phyloP scores from a whole-genome alignment of 2,113 vertebrate species.

The Lagopus muta region DNA sequence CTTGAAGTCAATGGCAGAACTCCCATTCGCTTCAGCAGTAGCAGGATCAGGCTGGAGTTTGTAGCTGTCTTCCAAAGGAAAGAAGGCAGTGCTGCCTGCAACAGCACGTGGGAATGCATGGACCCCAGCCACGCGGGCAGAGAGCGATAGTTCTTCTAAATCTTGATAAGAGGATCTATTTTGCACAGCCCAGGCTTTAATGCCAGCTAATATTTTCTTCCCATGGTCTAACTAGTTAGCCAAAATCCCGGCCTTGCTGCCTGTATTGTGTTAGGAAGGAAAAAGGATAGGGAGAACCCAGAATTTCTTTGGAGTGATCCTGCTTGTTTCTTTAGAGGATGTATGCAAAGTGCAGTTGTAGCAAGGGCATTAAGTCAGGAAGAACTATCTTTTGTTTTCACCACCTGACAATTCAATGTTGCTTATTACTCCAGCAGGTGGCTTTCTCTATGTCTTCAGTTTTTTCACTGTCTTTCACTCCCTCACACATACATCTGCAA shows the following conservation, averaged over 20 bases:
- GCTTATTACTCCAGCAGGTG: not conserved
- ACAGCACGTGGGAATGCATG: not conserved
- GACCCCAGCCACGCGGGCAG: not conserved
- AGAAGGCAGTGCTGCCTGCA: not conserved
- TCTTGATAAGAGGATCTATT: conserved; percentile 52
- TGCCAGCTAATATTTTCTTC: conserved; percentile 27
- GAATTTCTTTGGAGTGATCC: not conserved
- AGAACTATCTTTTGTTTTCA: not conserved
- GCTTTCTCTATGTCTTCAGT: not conserved
- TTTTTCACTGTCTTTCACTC: conserved; percentile 13
- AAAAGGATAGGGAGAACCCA: not conserved
- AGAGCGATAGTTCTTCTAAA: conserved; percentile 11
- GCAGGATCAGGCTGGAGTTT: conserved; percentile 32
- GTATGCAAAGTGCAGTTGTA: not conserved
- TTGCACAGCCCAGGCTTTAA: conserved; percentile 7
- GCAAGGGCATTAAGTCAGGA: not conserved
- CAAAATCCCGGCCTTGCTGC: not conserved
- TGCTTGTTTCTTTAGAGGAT: not conserved
- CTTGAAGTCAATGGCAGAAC: conserved; percentile 62
- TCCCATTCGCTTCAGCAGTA: conserved; percentile 27
- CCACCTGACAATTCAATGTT: not conserved
- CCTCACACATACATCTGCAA: not conserved
- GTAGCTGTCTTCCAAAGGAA: not conserved
- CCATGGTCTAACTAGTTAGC: not conserved
- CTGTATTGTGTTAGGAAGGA: not conserved